Conservation (phyloP, 2,888 invertebrate species). For the Corbicula japonica region DNA sequence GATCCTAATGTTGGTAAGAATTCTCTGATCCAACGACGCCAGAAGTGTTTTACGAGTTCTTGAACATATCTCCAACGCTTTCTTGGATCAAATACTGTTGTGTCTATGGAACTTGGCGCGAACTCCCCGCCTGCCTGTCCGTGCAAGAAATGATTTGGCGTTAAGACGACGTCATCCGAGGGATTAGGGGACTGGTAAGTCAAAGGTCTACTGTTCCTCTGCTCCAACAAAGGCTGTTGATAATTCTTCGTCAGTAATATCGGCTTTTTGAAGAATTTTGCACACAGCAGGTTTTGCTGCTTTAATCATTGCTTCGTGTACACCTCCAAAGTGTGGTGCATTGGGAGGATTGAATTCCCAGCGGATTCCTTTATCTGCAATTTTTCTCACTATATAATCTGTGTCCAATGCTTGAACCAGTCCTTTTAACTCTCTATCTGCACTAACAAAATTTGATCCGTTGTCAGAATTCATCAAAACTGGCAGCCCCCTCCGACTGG, state of each 20-base stretch:
- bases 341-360: conserved; percentile 59
- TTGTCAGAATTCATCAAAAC: conserved; percentile 45
- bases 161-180: conserved; percentile 20
- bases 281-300: conserved; percentile 54
- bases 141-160: conserved; percentile 65
- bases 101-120: conserved; percentile 32
- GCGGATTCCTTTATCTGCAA: conserved; percentile 34
- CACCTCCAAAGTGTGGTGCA: conserved; percentile 61
- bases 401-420: conserved; percentile 22
- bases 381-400: conserved; percentile 23
- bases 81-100: background rate
- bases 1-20: conserved; percentile 28
- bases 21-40: conserved; percentile 35
- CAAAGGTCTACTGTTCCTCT: conserved; percentile 39
- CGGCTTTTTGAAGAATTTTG: conserved; percentile 34
- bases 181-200: conserved; percentile 39
- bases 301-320: conserved; percentile 54
- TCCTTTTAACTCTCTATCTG: conserved; percentile 36
- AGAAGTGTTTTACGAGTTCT: conserved; percentile 49
- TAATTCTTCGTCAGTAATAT: conserved; percentile 51
- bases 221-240: conserved; percentile 44
- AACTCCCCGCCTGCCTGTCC: conserved; percentile 53
- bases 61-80: conserved; percentile 48
- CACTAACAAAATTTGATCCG: conserved; percentile 49
- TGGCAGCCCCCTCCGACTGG: conserved; percentile 44